Percentiles rank a stretch among this genome's conserved stretches.
phyloP scores from a whole-genome alignment of 2,797 vertebrate species.

The Australoheros facetus region DNA sequence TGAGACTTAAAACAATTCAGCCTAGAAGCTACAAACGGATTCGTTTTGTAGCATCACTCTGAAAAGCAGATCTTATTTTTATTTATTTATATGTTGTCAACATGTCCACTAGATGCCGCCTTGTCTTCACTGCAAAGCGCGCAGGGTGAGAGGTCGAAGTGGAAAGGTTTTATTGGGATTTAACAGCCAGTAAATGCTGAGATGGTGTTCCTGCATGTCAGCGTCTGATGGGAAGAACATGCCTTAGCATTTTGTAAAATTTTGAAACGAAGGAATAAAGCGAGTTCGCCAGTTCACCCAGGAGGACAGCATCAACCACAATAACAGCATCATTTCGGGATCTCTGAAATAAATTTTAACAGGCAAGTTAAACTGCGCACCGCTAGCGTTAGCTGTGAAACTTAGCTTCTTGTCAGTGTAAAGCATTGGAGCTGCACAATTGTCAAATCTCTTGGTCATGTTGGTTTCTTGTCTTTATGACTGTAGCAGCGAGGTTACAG shows the following conservation, averaged over 20 bases:
- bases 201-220: slow-evolving; percentile 6
- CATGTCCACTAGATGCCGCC: slow-evolving; percentile 39
- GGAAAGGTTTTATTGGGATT: slow-evolving; percentile 52
- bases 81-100: no score
- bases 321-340: not conserved
- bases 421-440: slow-evolving; percentile 18
- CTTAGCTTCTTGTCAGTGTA: not conserved
- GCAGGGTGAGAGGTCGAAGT: slow-evolving; percentile 66
- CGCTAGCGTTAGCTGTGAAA: slow-evolving; percentile 46
- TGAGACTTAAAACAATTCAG: not conserved
- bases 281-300: not conserved
- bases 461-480: not conserved
- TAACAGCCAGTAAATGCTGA: slow-evolving; percentile 47
- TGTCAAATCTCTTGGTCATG: not conserved
- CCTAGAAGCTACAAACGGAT: not conserved
- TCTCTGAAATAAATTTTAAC: slow-evolving; percentile 45
- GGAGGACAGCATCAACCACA: not conserved
- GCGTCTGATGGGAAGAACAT: not conserved
- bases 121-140: fast-evolving
- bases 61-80: no score
- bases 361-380: slow-evolving; percentile 49
- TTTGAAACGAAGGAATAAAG: not conserved
- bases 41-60: no score
- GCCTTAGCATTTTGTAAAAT: not conserved
- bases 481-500: fast-evolving